These are phyloP conservation scores for Gadopsis marmoratus DNA, from an alignment of 2,797 vertebrate genomes.

Conservation along the genomic window DNA sequence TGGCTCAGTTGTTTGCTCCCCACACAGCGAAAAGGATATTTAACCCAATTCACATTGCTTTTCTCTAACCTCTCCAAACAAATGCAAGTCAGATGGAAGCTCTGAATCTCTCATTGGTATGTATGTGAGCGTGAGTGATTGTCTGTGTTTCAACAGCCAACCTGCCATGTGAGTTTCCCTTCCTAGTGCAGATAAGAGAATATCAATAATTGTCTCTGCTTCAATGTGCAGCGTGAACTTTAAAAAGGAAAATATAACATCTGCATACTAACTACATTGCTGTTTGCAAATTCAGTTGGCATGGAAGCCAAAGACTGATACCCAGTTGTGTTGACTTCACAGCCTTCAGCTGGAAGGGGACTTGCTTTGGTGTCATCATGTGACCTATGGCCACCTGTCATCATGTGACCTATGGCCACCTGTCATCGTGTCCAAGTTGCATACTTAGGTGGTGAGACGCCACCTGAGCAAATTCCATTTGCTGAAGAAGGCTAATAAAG, in stretches of 20 bases:
- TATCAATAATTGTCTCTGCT: background rate
- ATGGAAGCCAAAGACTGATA: background rate
- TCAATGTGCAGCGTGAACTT: background rate
- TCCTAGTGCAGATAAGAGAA: background rate
- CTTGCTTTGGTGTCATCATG: background rate
- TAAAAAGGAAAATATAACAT: background rate
- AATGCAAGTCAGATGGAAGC: background rate
- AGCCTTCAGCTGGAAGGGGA: background rate
- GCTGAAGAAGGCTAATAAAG: background rate
- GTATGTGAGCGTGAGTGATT: background rate
- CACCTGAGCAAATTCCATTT: background rate
- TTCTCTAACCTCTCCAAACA: background rate
- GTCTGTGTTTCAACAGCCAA: background rate
- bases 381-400: background rate
- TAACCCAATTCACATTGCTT: background rate
- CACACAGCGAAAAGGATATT: background rate
- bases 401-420: background rate
- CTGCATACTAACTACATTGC: no score
- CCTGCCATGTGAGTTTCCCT: background rate
- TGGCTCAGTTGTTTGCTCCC: slow-evolving; percentile 17
- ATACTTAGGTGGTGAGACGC: background rate
- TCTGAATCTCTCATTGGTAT: background rate
- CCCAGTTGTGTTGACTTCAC: background rate
- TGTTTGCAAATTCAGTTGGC: background rate
- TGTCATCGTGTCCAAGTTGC: background rate